Conservation (phyloP, 2,113 vertebrate genomes). For the Oncorhynchus clarkii region DNA sequence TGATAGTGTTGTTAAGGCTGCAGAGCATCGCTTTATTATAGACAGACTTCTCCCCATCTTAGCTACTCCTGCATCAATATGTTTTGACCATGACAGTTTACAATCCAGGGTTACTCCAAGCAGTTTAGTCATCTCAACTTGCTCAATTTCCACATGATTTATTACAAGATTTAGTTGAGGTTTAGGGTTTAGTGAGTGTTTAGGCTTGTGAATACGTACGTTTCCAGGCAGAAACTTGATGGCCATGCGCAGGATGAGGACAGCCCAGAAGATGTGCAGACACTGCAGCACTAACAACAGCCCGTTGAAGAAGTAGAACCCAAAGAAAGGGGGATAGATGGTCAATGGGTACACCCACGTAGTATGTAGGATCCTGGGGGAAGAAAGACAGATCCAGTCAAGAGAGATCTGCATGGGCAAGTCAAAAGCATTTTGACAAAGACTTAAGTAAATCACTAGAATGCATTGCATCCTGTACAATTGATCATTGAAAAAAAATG, state of each 20-base stretch:
- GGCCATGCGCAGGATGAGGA: slow-evolving; percentile 90
- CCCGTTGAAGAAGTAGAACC: slow-evolving; percentile 93
- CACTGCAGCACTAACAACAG: slow-evolving; percentile 86
- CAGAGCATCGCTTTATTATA: no score
- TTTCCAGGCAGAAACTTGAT: slow-evolving; percentile 92
- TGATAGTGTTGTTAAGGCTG: no score
- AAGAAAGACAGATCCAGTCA: slow-evolving; percentile 55
- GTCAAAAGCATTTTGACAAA: slow-evolving; percentile 42
- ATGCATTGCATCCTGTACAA: background rate
- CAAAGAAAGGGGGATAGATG: slow-evolving; percentile 83
- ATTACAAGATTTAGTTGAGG: no score
- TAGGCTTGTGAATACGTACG: slow-evolving; percentile 64
- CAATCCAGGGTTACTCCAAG: no score
- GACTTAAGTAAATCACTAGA: background rate
- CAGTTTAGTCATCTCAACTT: no score
- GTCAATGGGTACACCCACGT: slow-evolving; percentile 82
- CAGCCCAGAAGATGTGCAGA: slow-evolving; percentile 92
- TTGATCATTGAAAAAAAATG: background rate
- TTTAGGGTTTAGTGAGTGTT: background rate
- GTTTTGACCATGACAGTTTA: no score
- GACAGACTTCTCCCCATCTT: no score
- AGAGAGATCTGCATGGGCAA: slow-evolving; percentile 31
- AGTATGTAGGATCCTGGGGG: slow-evolving; percentile 85
- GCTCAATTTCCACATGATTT: no score
- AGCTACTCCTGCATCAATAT: no score